Conservation (phyloP, 2,113 vertebrate genomes). For the Xenopus tropicalis region UCB_Xtro_10.0 CM004448.2:79632501-79633000, state of each 20-base stretch:
- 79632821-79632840: conserved; percentile 37
- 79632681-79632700: neutral
- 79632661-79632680: too few relatives aligned
- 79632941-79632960: conserved; percentile 25
- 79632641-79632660: too few relatives aligned
- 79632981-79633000: too few relatives aligned
- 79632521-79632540: too few relatives aligned
- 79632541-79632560: too few relatives aligned
- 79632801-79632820: conserved; percentile 32
- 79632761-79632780: conserved; percentile 29
- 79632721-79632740: neutral
- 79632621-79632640: too few relatives aligned
- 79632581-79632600: too few relatives aligned
- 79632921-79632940: conserved; percentile 18
- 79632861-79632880: conserved; percentile 32
- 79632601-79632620: too few relatives aligned
- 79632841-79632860: conserved; percentile 32
- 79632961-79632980: neutral
- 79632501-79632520: too few relatives aligned
- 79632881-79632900: conserved; percentile 28
- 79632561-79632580: too few relatives aligned
- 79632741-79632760: conserved; percentile 3
- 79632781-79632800: conserved; percentile 31
- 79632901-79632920: conserved; percentile 34
- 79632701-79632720: neutral